phyloP scores from a whole-genome alignment of 1,140 invertebrate genomes.

The Hyles vespertilio region DNA sequence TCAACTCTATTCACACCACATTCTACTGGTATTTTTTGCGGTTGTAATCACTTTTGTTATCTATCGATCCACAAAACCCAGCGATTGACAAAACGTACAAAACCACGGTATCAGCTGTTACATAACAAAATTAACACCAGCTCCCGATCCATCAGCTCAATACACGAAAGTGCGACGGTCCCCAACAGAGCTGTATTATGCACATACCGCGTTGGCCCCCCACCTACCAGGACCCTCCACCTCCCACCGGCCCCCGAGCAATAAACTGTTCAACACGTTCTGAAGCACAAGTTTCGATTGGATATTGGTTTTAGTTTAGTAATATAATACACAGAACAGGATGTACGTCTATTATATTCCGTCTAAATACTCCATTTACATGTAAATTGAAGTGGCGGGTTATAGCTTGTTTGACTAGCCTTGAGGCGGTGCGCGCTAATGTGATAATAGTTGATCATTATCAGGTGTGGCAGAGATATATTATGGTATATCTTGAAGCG shows the following conservation, averaged over 20 bases:
- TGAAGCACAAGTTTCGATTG: conserved; percentile 16
- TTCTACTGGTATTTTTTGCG: too few relatives aligned
- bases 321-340: background rate
- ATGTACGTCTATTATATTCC: background rate
- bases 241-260: conserved; percentile 1
- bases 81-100: too few relatives aligned
- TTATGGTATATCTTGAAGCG: too few relatives aligned
- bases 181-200: conserved; percentile 15
- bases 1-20: too few relatives aligned
- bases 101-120: too few relatives aligned
- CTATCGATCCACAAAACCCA: too few relatives aligned
- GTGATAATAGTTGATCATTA: too few relatives aligned
- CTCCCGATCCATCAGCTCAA: conserved; percentile 13
- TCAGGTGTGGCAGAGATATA: too few relatives aligned
- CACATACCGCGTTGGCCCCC: conserved; percentile 10
- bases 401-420: too few relatives aligned
- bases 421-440: too few relatives aligned
- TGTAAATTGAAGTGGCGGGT: background rate
- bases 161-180: conserved; percentile 18
- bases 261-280: conserved; percentile 18
- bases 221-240: background rate
- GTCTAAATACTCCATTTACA: conserved; percentile 1
- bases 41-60: too few relatives aligned
- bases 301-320: conserved; percentile 19
- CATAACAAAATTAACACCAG: background rate